Base-by-base conservation (phyloP, 2,113 vertebrate genomes). In the Scytalopus superciliaris region DNA sequence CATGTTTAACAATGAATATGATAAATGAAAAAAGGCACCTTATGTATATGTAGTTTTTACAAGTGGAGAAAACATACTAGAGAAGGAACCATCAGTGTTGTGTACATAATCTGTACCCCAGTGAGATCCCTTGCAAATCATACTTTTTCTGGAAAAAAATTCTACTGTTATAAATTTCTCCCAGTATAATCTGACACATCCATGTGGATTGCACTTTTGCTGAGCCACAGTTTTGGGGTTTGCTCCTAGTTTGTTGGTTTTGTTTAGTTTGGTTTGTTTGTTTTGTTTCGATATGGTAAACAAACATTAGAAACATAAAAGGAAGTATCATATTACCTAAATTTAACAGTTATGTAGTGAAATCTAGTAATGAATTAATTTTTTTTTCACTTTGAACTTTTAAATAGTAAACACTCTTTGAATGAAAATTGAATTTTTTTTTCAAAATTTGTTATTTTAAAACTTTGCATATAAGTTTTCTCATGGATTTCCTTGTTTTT, bases 321-420 rank as follows among this genome's bases (percentile, higher is more conserved):
- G 7, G 21, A 74, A 56, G 2, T 35, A 31, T 62, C 9, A 33
- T 0, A 1, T 37, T 62, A 9, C 19, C 8, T 64, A 53, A 64
- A 67, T 55, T 12, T 68, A 75, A 66, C 7, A 56, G 9, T 6
- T 67, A 2, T 9, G 7, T 45, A 55, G 17, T 52, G 12, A 68
- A 79, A 76, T 42, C 15, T 37, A 60, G 19, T 50, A 4, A 31
- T n/a, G 10, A 40, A 44, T n/a, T 12, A 0, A 11, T 1, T 14
- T 15, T 77, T 45, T 47, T 90, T 82, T 42, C 2, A 13, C 3
- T 60, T 78, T 40, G 6, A 53, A 44, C 60, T 66, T 83, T 53
- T 44, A 60, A 70, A 47, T 35, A 40, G 2, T 50, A 27, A 45
- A 24, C 63, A 1, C 0, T 55, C 27, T 60, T 53, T 69, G 12